A percentile compares a stretch with the other conserved stretches of the same genome.
Evolutionary conservation across 2,797 vertebrate species (phyloP).

Genomic region (Rhinatrema bivittatum): DNA sequence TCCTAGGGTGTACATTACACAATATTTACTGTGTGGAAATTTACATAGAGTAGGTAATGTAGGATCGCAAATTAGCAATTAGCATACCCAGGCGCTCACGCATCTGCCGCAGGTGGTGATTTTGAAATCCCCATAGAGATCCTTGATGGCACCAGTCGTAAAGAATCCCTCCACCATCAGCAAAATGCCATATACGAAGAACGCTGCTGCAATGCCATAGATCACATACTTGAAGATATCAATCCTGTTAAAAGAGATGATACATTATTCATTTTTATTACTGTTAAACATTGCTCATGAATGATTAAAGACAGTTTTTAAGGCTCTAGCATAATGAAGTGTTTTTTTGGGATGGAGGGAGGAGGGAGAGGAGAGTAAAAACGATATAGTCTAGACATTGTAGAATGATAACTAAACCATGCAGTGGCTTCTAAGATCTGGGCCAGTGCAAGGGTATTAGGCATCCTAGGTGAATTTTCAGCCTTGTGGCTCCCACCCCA

Average conservation of each 20-base stretch:
- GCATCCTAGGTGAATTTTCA: too few species aligned
- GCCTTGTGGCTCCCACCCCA: too few species aligned
- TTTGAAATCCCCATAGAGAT: conserved; percentile 97
- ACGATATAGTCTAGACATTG: not conserved
- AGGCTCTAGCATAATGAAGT: not conserved
- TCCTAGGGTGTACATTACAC: too few species aligned
- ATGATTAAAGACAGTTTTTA: conserved; percentile 4
- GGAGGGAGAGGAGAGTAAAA: not conserved
- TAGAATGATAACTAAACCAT: not conserved
- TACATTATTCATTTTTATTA: conserved; percentile 18
- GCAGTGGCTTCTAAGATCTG: too few species aligned
- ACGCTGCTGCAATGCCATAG: conserved; percentile 93
- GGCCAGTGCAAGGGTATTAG: too few species aligned
- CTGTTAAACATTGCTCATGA: conserved; percentile 7
- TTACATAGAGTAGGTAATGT: too few species aligned
- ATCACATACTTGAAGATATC: conserved; percentile 98
- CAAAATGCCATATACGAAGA: conserved; percentile 96
- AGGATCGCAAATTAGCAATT: not conserved
- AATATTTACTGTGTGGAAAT: too few species aligned
- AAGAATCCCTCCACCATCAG: conserved; percentile 99
- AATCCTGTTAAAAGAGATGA: conserved; percentile 65
- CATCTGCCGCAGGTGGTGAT: conserved; percentile 96
- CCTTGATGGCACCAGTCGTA: conserved; percentile 95
- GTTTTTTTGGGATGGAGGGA: not conserved
- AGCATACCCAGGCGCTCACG: conserved; percentile 92